A percentile compares a stretch with the other conserved stretches of the same genome.
Evolutionary conservation across 1,140 invertebrate species (phyloP).

Genomic region (Batillaria attramentaria): DNA sequence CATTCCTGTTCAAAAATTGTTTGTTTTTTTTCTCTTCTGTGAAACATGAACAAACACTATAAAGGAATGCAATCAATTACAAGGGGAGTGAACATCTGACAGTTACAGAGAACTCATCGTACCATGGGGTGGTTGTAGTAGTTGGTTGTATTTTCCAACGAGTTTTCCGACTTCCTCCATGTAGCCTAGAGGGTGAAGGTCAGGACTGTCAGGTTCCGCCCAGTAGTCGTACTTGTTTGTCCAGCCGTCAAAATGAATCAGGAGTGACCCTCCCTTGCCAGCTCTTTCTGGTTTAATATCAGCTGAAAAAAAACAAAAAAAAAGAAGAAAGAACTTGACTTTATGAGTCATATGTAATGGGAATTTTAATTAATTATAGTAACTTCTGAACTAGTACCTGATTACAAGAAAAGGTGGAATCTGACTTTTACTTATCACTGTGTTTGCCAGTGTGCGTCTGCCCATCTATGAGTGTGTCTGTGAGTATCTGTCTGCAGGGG

Average conservation of each 20-base stretch:
- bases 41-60: constrained; percentile 1
- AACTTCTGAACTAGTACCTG: too few species aligned
- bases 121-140: constrained; percentile 50
- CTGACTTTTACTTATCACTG: too few species aligned
- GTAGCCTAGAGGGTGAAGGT: constrained; percentile 50
- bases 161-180: constrained; percentile 29
- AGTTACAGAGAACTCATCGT: too few species aligned
- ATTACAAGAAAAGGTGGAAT: too few species aligned
- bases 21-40: not conserved
- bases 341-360: not conserved
- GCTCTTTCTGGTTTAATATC: constrained; percentile 40
- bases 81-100: not conserved
- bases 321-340: not conserved
- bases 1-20: too few species aligned
- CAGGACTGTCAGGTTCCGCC: constrained; percentile 33
- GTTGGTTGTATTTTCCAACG: not conserved
- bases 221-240: constrained; percentile 48
- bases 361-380: not conserved
- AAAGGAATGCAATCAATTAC: not conserved
- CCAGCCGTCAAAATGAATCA: constrained; percentile 61
- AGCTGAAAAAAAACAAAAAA: constrained; percentile 35
- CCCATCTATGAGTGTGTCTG: too few species aligned
- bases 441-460: too few species aligned
- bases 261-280: constrained; percentile 35
- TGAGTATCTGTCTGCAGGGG: too few species aligned